phyloP scores from a whole-genome alignment of 2,888 invertebrate species.

The Synanthedon formicaeformis region DNA sequence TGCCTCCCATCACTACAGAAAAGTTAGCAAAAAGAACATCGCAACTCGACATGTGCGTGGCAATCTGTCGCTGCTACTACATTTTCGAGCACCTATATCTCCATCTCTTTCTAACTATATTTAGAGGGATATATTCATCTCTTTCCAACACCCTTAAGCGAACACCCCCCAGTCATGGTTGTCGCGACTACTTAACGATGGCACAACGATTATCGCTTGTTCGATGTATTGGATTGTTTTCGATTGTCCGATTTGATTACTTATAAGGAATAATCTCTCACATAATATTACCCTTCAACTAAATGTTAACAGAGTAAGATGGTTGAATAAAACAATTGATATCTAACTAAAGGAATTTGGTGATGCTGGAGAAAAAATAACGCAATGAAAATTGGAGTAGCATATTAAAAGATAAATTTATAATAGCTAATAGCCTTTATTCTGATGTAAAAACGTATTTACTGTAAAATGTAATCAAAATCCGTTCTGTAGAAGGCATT shows the following conservation, averaged over 20 bases:
- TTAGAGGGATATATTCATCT: constrained; percentile 12
- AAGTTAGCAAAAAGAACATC: constrained; percentile 64
- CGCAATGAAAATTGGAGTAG: no score
- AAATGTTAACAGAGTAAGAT: no score
- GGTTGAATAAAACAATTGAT: no score
- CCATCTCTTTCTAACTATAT: constrained; percentile 21
- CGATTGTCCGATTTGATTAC: constrained; percentile 42
- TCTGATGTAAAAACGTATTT: no score
- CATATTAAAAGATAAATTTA: no score
- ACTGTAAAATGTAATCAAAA: no score
- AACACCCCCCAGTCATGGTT: constrained; percentile 23
- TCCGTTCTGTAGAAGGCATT: no score
- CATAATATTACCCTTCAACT: no score
- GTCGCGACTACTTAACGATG: constrained; percentile 59
- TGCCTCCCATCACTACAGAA: constrained; percentile 18
- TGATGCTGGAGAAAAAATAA: no score
- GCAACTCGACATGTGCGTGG: constrained; percentile 65
- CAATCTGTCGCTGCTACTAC: constrained; percentile 65
- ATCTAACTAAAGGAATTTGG: no score
- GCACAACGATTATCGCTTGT: constrained; percentile 45
- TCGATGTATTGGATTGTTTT: constrained; percentile 54
- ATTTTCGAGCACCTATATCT: constrained; percentile 23
- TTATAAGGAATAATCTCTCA: neutral
- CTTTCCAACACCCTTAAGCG: constrained; percentile 23
- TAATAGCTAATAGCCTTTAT: no score